Evolutionary conservation across 2,797 vertebrate species (phyloP), one percentile per base, ranked within the genome.

Genomic region (Antennarius maculatus): DNA sequence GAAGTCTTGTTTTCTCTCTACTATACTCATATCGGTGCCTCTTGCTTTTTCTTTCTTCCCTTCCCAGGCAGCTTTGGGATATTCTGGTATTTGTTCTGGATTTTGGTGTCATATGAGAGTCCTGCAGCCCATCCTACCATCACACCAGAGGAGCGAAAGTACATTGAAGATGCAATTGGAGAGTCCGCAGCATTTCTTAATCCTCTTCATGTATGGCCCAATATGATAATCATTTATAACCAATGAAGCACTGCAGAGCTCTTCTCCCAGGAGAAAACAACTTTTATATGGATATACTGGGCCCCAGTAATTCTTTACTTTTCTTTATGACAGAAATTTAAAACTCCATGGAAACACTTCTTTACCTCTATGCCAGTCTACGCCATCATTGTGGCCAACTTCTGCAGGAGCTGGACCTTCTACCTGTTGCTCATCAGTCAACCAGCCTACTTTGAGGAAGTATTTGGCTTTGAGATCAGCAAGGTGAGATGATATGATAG

Each of bases 81-180:
- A 83, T 89, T 97, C 70, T 99, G 97, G 97, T 99, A 98, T 80
- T 86, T 97, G 90, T 98, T 99, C 92, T 99, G 97, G 97, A 83
- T 99, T 88, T 90, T 98, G 89, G 96, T 99, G 81, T 97, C 97
- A 1, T 99, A 98, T 9, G 97, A 99, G 90, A 99, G 97, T 81
- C 97, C 97, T 3, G 96, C 97, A 62, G 95, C 81, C n/a, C 97
- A 99, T 69, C 97, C 97, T 51, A 98, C 96, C 0, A 99, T 98
- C 88, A 91, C 95, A n/a, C 93, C 95, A 1, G 97, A 99, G 91
- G 97, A 99, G 82, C 95, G 96, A 74, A 95, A 94, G 87, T 99
- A 97, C 92, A 99, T 99, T 65, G 97, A 99, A 89, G 97, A 99
- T 62, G 97, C 97, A 81, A 99, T 99, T 17, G 97, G 97, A 86